Percentiles rank a stretch among this genome's conserved stretches.
These are phyloP conservation scores for Psophia crepitans DNA, from an alignment of 2,113 vertebrate species.

Conservation along the genomic window DNA sequence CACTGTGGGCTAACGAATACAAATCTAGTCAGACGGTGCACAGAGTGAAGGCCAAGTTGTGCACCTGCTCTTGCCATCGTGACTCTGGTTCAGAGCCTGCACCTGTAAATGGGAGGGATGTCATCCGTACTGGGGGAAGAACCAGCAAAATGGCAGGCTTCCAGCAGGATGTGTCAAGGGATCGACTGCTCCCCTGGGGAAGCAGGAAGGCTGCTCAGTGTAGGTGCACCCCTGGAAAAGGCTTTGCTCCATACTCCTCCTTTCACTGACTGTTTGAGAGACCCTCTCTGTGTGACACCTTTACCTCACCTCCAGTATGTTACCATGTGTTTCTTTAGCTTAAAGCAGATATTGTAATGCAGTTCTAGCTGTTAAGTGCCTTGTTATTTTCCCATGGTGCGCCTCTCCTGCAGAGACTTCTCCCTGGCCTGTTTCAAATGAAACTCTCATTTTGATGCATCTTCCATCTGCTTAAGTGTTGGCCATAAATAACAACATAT, in stretches of 20 bases:
- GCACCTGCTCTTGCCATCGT: accelerated
- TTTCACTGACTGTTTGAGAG: not conserved
- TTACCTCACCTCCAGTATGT: not conserved
- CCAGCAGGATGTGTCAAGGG: accelerated
- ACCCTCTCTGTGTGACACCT: not conserved
- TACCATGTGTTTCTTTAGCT: not conserved
- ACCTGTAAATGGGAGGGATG: not conserved
- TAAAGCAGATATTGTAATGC: not conserved
- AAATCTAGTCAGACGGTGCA: not conserved
- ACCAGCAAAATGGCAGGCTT: not conserved
- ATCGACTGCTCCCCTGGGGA: not conserved
- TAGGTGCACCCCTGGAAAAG: not conserved
- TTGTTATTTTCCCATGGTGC: not conserved
- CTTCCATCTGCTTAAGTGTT: slow-evolving; percentile 56
- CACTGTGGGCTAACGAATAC: not conserved
- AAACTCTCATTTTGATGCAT: slow-evolving; percentile 1
- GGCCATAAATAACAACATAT: slow-evolving; percentile 46
- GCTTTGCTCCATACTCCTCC: accelerated
- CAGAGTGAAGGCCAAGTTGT: not conserved
- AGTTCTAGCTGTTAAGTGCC: not conserved
- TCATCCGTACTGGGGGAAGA: not conserved
- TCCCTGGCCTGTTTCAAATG: slow-evolving; percentile 15
- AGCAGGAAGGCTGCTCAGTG: not conserved
- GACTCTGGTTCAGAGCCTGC: not conserved
- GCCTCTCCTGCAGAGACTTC: not conserved